Evolutionary conservation across 1,140 invertebrate genomes (phyloP).

Genomic region (Drosophila truncata): DNA sequence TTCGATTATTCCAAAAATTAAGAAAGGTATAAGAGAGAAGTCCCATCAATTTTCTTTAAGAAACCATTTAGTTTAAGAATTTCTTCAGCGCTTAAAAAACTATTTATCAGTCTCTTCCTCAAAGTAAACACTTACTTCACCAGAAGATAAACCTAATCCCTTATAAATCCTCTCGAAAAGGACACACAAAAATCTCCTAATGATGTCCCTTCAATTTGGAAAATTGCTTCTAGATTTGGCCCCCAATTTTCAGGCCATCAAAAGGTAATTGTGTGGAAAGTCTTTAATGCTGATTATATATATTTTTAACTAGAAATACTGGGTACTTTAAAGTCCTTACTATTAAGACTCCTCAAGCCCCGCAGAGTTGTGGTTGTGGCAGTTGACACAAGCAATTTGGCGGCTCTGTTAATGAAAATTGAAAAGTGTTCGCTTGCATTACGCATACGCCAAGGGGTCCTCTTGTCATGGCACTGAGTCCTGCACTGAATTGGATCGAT

Average conservation of each 20-base stretch:
- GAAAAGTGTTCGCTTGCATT: conserved; percentile 59
- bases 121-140: neutral
- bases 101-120: neutral
- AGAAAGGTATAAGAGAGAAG: neutral
- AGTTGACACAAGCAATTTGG: conserved; percentile 60
- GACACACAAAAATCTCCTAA: neutral
- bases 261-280: conserved; percentile 11
- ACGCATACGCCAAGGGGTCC: conserved; percentile 65
- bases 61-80: neutral
- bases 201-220: neutral
- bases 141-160: conserved; percentile 3
- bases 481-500: conserved; percentile 57
- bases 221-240: conserved; percentile 2
- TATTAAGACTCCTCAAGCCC: too few relatives aligned
- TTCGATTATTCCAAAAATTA: neutral
- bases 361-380: conserved; percentile 11
- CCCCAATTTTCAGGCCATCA: neutral
- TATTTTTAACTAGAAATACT: neutral
- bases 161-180: neutral
- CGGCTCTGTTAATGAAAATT: conserved; percentile 74
- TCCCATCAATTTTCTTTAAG: neutral
- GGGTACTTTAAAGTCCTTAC: neutral
- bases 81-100: neutral
- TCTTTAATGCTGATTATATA: neutral
- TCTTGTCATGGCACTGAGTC: neutral